These are phyloP conservation scores for Cynocephalus volans DNA, from an alignment of 2,113 vertebrate genomes.

Conservation along the genomic window DNA sequence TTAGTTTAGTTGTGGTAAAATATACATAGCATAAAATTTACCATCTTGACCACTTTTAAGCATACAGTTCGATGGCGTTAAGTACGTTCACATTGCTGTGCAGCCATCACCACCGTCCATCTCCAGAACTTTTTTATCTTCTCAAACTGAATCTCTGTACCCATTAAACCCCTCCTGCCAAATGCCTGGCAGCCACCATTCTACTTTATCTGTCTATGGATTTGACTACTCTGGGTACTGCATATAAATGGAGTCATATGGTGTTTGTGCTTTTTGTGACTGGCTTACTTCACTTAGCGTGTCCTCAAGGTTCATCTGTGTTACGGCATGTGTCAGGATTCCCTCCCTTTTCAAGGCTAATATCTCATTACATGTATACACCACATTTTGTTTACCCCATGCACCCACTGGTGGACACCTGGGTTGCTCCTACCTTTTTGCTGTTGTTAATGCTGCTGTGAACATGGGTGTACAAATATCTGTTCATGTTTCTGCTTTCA, in stretches of 20 bases:
- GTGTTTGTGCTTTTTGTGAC: neutral
- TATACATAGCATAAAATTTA: neutral
- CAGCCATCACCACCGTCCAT: neutral
- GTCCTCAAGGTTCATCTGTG: no score
- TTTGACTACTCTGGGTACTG: neutral
- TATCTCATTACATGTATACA: accelerated
- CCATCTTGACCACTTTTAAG: neutral
- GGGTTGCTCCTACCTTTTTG: neutral
- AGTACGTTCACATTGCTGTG: neutral
- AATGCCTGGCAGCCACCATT: accelerated
- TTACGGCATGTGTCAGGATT: neutral
- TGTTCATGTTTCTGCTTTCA: neutral
- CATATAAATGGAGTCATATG: accelerated
- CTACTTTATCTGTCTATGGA: no score
- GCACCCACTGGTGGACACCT: accelerated
- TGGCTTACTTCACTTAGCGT: neutral
- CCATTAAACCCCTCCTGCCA: neutral
- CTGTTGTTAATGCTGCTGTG: accelerated
- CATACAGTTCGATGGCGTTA: neutral
- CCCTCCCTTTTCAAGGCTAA: neutral
- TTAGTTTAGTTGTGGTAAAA: conserved; percentile 31
- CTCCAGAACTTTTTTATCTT: neutral
- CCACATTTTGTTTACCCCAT: no score
- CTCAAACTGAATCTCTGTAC: neutral
- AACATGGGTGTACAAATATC: no score